phyloP scores from a whole-genome alignment of 2,888 invertebrate species.

The Acanthosepion pharaonis region DNA sequence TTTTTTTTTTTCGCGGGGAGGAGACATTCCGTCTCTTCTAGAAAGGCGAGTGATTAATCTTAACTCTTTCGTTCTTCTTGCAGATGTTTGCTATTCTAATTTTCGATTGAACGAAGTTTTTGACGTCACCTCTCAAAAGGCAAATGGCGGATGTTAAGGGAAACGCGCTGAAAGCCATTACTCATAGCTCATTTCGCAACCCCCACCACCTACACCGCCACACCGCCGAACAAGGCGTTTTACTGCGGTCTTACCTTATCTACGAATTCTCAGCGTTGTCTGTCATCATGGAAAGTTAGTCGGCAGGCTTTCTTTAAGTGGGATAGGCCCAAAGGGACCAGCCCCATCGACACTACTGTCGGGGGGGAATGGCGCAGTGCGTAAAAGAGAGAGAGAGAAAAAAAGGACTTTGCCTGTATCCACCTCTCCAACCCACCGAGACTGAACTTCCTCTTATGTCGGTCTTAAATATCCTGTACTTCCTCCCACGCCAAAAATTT shows the following conservation, averaged over 20 bases:
- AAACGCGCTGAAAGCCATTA: not conserved
- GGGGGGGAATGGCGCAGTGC: no score
- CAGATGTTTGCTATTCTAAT: not conserved
- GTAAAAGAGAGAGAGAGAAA: not conserved
- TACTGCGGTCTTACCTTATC: not conserved
- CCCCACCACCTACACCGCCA: not conserved
- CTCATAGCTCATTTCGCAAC: not conserved
- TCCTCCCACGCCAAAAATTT: not conserved
- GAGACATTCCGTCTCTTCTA: not conserved
- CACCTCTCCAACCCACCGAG: not conserved
- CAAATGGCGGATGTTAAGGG: not conserved
- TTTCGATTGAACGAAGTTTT: not conserved
- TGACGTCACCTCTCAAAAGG: not conserved
- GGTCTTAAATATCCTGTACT: not conserved
- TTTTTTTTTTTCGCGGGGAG: not conserved
- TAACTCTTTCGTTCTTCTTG: not conserved
- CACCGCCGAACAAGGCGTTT: not conserved
- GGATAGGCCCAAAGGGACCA: slow-evolving; percentile 15
- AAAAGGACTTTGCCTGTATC: not conserved
- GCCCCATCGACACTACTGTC: not conserved
- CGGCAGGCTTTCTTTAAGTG: not conserved
- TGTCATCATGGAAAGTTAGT: not conserved
- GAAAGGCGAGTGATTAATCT: not conserved
- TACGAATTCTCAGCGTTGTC: not conserved
- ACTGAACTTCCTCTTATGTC: not conserved